A percentile compares a stretch with the other conserved stretches of the same genome.
Evolutionary conservation across 2,888 invertebrate genomes (phyloP).

Genomic region (Anorthoa munda): DNA sequence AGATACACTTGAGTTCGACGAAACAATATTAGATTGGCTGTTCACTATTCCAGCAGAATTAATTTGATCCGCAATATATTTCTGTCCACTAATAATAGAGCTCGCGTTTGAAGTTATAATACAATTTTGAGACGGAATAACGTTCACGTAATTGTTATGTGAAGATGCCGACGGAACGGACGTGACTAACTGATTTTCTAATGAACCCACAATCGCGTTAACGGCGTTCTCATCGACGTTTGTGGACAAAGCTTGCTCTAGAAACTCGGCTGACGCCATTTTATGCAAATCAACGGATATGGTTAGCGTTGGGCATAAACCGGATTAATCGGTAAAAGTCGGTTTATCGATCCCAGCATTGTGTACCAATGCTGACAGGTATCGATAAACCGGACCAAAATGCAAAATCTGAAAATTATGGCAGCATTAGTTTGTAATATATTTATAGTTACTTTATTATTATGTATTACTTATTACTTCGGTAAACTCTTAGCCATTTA

Average conservation of each 20-base stretch:
- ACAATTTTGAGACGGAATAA: constrained; percentile 92
- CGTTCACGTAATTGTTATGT: constrained; percentile 80
- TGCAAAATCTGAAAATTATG: constrained; percentile 1
- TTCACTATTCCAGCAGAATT: constrained; percentile 74
- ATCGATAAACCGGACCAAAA: neutral
- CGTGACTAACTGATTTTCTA: constrained; percentile 95
- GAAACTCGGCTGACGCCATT: constrained; percentile 98
- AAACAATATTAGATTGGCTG: constrained; percentile 77
- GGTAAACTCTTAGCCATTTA: no score
- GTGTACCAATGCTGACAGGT: no score
- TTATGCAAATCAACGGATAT: constrained; percentile 88
- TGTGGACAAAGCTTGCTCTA: constrained; percentile 97
- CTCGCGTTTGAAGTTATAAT: constrained; percentile 93
- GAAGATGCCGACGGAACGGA: constrained; percentile 90
- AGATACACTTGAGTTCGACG: constrained; percentile 72
- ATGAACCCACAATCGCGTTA: constrained; percentile 96
- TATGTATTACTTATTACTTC: no score
- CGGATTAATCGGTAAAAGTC: constrained; percentile 65
- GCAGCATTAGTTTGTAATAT: constrained; percentile 1
- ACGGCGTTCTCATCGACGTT: constrained; percentile 97
- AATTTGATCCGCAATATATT: constrained; percentile 79
- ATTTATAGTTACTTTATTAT: no score
- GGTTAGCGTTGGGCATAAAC: constrained; percentile 70
- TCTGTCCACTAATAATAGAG: constrained; percentile 89
- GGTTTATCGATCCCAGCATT: constrained; percentile 50